Percentiles rank a stretch among this genome's conserved stretches.
Conservation (phyloP, 2,113 vertebrate genomes). For the Neogobius melanostomus region DNA sequence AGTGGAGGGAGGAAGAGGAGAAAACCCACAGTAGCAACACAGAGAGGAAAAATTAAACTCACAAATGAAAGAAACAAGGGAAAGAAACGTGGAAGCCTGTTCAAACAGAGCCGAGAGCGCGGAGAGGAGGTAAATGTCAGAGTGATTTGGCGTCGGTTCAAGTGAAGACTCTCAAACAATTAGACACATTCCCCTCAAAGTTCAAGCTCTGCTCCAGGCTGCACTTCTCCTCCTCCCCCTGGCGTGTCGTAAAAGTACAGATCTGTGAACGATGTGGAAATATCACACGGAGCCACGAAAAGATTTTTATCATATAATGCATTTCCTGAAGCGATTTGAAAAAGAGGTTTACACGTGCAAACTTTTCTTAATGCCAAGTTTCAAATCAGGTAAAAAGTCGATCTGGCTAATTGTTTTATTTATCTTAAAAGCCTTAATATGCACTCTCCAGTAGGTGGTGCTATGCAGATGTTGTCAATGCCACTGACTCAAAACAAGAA, state of each 20-base stretch:
- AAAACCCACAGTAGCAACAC: not conserved
- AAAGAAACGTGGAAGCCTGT: not conserved
- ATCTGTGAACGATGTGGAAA: not conserved
- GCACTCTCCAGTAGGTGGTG: too few species aligned
- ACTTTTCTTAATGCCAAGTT: too few species aligned
- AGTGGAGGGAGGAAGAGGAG: not conserved
- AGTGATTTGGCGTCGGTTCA: not conserved
- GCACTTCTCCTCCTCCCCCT: not conserved
- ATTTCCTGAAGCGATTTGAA: not conserved
- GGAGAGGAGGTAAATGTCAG: not conserved
- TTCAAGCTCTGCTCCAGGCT: conserved; percentile 36
- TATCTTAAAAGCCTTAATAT: too few species aligned
- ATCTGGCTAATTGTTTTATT: too few species aligned
- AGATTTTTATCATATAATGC: not conserved
- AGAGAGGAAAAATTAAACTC: not conserved
- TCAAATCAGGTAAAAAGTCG: too few species aligned
- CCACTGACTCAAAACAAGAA: too few species aligned
- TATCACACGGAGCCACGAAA: not conserved
- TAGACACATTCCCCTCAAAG: conserved; percentile 48
- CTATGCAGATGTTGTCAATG: too few species aligned
- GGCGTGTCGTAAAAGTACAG: not conserved
- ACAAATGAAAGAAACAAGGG: not conserved
- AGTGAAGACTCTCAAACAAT: not conserved
- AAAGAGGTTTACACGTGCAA: too few species aligned
- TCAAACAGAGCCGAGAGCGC: not conserved